Conservation (phyloP, 2,888 invertebrate genomes). For the Xylocampa areola region DNA sequence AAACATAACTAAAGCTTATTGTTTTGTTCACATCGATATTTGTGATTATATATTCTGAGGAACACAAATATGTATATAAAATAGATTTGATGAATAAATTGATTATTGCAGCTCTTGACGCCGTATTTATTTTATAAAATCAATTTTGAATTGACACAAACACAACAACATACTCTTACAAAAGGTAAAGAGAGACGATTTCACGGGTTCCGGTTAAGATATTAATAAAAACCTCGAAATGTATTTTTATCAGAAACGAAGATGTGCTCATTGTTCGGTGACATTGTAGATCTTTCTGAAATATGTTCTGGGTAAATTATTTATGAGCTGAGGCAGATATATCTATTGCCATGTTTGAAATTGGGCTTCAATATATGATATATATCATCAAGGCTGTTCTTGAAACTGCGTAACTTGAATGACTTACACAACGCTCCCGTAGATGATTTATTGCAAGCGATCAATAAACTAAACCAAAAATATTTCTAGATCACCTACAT, state of each 20-base stretch:
- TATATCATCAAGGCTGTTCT: neutral
- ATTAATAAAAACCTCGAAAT: constrained; percentile 40
- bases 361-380: neutral
- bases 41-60: too few species aligned
- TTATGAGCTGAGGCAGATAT: constrained; percentile 19
- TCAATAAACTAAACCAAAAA: constrained; percentile 60
- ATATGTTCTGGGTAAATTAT: constrained; percentile 33
- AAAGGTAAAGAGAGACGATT: constrained; percentile 1
- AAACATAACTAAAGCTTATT: too few species aligned
- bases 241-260: constrained; percentile 34
- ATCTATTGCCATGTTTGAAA: neutral
- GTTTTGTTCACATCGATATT: too few species aligned
- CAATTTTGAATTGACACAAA: neutral
- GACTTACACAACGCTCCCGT: constrained; percentile 26
- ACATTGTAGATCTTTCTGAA: constrained; percentile 35
- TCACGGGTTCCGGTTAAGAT: constrained; percentile 28
- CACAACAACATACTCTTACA: neutral
- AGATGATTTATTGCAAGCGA: constrained; percentile 57
- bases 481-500: constrained; percentile 67
- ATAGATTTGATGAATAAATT: too few species aligned
- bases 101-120: too few species aligned
- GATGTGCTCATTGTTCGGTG: constrained; percentile 39
- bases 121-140: neutral
- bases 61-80: too few species aligned
- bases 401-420: neutral